Evolutionary conservation across 2,797 vertebrate genomes (phyloP).

Genomic region (Halcyon badia): DNA sequence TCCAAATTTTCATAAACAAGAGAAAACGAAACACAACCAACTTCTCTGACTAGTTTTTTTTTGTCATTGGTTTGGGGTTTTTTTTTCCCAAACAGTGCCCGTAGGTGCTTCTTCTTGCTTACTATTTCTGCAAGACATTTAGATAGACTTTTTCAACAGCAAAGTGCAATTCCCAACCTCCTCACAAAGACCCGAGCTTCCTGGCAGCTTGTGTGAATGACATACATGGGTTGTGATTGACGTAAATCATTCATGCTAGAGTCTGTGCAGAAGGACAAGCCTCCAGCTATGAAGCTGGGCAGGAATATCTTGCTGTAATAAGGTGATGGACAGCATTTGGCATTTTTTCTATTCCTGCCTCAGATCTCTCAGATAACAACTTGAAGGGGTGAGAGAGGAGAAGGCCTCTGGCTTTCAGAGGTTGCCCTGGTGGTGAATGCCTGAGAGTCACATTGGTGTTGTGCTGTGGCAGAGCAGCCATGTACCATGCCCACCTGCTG

Average conservation of each 20-base stretch:
- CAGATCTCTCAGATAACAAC: background rate
- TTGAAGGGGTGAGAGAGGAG: background rate
- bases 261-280: background rate
- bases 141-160: background rate
- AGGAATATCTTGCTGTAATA: background rate
- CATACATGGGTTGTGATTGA: background rate
- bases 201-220: background rate
- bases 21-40: background rate
- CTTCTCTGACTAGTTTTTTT: background rate
- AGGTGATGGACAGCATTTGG: background rate
- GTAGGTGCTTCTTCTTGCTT: background rate
- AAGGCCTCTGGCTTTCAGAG: background rate
- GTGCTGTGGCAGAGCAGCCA: background rate
- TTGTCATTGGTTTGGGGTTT: background rate
- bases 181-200: background rate
- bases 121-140: background rate
- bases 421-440: too few relatives aligned
- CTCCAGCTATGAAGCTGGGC: background rate
- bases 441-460: fast-evolving
- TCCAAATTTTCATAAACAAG: background rate
- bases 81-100: background rate
- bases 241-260: fast-evolving
- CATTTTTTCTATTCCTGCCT: background rate
- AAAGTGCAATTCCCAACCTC: background rate
- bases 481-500: background rate